A percentile compares a stretch with the other conserved stretches of the same genome.
phyloP scores from a whole-genome alignment of 2,888 invertebrate genomes.

The Cremastobaeus sp. region DNA sequence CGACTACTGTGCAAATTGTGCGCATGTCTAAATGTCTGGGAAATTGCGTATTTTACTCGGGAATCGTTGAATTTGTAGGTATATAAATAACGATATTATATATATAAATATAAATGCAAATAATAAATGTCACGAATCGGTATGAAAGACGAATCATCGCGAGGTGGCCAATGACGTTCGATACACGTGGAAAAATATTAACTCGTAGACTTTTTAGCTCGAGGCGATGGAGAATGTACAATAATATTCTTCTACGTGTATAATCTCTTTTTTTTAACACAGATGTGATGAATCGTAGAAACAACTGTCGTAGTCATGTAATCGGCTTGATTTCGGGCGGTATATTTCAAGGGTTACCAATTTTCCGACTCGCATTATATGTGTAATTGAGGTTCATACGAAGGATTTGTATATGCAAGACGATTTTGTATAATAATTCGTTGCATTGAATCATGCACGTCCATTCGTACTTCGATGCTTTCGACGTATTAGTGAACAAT shows the following conservation, averaged over 20 bases:
- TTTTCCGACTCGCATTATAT: background rate
- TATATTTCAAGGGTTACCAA: background rate
- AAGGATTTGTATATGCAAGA: constrained; percentile 24
- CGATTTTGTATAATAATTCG: constrained; percentile 27
- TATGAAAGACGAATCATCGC: background rate
- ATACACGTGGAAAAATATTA: constrained; percentile 42
- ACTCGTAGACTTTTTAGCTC: constrained; percentile 28
- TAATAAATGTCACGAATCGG: constrained; percentile 24
- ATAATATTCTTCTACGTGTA: constrained; percentile 40
- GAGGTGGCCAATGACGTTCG: constrained; percentile 34
- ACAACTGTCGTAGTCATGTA: background rate
- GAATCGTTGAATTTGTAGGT: constrained; percentile 21
- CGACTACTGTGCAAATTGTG: background rate
- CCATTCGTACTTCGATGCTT: constrained; percentile 35
- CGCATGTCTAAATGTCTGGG: background rate
- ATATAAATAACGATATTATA: constrained; percentile 28
- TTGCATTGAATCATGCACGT: constrained; percentile 25
- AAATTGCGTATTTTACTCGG: constrained; percentile 3
- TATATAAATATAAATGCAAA: constrained; percentile 24
- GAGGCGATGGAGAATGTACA: constrained; percentile 3
- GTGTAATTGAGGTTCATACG: constrained; percentile 6
- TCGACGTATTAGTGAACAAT: constrained; percentile 17
- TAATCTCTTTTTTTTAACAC: constrained; percentile 16
- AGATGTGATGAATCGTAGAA: constrained; percentile 13
- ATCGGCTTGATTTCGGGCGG: background rate